Base-by-base conservation (phyloP, 2,888 invertebrate genomes). In the Cyclophora albipunctata region DNA sequence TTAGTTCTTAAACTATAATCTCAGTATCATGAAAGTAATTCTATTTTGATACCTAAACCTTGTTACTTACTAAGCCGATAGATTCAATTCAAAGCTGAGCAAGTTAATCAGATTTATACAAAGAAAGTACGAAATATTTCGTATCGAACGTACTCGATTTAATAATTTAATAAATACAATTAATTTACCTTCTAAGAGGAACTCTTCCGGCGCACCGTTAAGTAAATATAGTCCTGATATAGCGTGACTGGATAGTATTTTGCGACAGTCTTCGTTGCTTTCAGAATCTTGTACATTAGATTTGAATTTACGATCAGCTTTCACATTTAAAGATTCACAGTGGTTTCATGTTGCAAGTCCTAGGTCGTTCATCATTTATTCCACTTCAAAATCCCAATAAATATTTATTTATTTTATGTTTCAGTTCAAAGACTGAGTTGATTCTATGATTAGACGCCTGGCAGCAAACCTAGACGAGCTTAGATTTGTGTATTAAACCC, bases 261-360 rank as follows among this genome's bases (percentile, higher is more conserved):
- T 51, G 57, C 58, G 55, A 61, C 58, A 60, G 61, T 67, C 58
- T 63, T 55, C 51, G 57, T 49, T 61, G 63, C 62, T 69, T 65
- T 68, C 60, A 64, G 50, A 53, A 57, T 55, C 62, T 58, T 62
- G 60, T 62, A 64, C 60, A 72, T 67, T 64, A 61, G 59, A 67
- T 69, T 71, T 68, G 66, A 68, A 73, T 73, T 70, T 71, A 72
- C 63, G 69, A 71, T 64, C 63, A 65, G 56, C 51, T 63, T 54
- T 50, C 55, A 54, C 56, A 60, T 64, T 60, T 57, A 63, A 64
- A 65, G 62, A 58, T 55, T 67, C 59, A 56, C 66, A 67, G 60
- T 57, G 57, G 62, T 66, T 64, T 57, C 59, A 59, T 60, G 56
- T 49, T 58, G 50, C 54, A 54, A 62, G 52, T 53, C 54, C 52